Percentiles rank a stretch among this genome's conserved stretches.
Conservation (phyloP, 2,888 invertebrate species). For the Scaptomyza tumidula region DNA sequence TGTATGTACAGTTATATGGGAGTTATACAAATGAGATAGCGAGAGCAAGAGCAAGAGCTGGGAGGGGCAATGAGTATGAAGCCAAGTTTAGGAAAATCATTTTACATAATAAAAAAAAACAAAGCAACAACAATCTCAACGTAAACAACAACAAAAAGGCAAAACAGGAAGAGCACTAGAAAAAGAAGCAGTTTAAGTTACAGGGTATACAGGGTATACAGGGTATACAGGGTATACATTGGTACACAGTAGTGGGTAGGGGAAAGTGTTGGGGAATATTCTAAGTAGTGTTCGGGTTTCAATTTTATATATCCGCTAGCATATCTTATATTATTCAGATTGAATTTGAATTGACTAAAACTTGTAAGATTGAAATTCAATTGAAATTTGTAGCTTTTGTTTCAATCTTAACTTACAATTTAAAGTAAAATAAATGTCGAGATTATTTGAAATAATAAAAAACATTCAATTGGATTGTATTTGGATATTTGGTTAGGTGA, state of each 20-base stretch:
- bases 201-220: constrained; percentile 28
- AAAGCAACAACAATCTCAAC: constrained; percentile 28
- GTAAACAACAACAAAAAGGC: constrained; percentile 21
- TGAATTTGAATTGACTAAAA: too few species aligned
- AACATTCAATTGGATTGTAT: not conserved
- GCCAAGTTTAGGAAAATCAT: constrained; percentile 6
- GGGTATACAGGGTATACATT: constrained; percentile 11
- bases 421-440: too few species aligned
- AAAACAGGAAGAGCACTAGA: constrained; percentile 27
- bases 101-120: not conserved
- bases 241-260: constrained; percentile 8
- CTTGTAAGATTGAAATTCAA: too few species aligned
- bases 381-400: too few species aligned
- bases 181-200: constrained; percentile 30
- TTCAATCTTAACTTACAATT: too few species aligned
- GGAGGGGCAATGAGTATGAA: constrained; percentile 23
- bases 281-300: constrained; percentile 2
- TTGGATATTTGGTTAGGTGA: not conserved
- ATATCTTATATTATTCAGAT: too few species aligned
- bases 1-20: constrained; percentile 42
- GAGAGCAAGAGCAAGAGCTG: constrained; percentile 13
- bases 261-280: constrained; percentile 21
- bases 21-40: constrained; percentile 26
- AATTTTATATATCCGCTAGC: constrained; percentile 16
- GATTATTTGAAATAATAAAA: not conserved